Conservation (phyloP, 2,113 vertebrate species). For the Seriola rivoliana region DNA sequence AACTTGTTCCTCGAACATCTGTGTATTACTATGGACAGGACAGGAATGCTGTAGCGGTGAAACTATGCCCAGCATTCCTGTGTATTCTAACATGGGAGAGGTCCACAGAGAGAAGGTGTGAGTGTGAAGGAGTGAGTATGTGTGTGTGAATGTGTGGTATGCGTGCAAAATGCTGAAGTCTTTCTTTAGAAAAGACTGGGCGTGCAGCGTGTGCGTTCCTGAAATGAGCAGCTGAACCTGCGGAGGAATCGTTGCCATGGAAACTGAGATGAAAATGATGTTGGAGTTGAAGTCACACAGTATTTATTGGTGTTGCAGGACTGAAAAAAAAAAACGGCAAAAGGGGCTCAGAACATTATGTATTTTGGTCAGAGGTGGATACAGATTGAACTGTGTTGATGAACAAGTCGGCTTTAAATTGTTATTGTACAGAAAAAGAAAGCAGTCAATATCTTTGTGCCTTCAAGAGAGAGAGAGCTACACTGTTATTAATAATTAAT, state of each 20-base stretch:
- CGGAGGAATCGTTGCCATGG: conserved; percentile 58
- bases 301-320: conserved; percentile 9
- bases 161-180: conserved; percentile 42
- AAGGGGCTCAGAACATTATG: conserved; percentile 6
- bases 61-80: conserved; percentile 63
- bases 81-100: conserved; percentile 52
- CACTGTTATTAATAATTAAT: conserved; percentile 38
- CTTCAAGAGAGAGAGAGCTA: conserved; percentile 23
- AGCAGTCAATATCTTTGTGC: conserved; percentile 28
- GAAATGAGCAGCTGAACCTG: conserved; percentile 50
- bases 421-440: conserved; percentile 14
- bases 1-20: conserved; percentile 20
- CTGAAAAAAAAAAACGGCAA: neutral
- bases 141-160: conserved; percentile 59
- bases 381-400: conserved; percentile 16
- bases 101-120: conserved; percentile 46
- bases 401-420: neutral
- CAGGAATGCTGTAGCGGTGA: conserved; percentile 61
- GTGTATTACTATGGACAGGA: conserved; percentile 37
- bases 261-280: conserved; percentile 60
- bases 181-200: conserved; percentile 66
- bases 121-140: conserved; percentile 40
- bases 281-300: conserved; percentile 10
- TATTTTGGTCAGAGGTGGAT: conserved; percentile 1
- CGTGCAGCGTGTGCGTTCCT: conserved; percentile 28